phyloP scores from a whole-genome alignment of 2,113 vertebrate species.

The Oreochromis spilurus region DNA sequence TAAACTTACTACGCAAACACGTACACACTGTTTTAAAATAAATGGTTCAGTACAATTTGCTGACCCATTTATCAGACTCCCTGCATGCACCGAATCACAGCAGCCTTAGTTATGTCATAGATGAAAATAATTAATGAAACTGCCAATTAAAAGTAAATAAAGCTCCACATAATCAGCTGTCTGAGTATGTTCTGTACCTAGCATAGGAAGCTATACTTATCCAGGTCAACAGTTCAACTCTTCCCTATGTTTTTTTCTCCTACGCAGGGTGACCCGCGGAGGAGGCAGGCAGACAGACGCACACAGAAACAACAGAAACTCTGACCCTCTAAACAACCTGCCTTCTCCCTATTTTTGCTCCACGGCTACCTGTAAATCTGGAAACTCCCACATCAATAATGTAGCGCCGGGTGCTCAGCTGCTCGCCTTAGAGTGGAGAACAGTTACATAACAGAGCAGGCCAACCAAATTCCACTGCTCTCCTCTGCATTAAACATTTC shows the following conservation, averaged over 20 bases:
- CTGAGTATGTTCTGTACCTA: background rate
- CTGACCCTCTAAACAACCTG: slow-evolving; percentile 19
- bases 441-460: slow-evolving; percentile 53
- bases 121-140: background rate
- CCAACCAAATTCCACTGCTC: slow-evolving; percentile 15
- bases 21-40: background rate
- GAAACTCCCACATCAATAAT: slow-evolving; percentile 71
- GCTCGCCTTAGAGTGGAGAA: slow-evolving; percentile 27
- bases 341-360: slow-evolving; percentile 22
- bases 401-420: slow-evolving; percentile 19
- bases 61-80: background rate
- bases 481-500: slow-evolving; percentile 18
- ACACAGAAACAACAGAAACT: slow-evolving; percentile 40
- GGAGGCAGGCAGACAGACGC: slow-evolving; percentile 20
- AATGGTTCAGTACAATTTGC: background rate
- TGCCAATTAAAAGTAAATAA: background rate
- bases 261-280: background rate
- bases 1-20: background rate
- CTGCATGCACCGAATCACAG: background rate
- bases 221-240: slow-evolving; percentile 4
- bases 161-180: background rate
- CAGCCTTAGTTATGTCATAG: slow-evolving; percentile 8
- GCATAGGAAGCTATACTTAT: background rate
- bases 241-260: background rate
- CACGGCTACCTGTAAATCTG: slow-evolving; percentile 50